Conservation (phyloP, 2,113 vertebrate genomes). For the Spea multiplicata region DNA sequence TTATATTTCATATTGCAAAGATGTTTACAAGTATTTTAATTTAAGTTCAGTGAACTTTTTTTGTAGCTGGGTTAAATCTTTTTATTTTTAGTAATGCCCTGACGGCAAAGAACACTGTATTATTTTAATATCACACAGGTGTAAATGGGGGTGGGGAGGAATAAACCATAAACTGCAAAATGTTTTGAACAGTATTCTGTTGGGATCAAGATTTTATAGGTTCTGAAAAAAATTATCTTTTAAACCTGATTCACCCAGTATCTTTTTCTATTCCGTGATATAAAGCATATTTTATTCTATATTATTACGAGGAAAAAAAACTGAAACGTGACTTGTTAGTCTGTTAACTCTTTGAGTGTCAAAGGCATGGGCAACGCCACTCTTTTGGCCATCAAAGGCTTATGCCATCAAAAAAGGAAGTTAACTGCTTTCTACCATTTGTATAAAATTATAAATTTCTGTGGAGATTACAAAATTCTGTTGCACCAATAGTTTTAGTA, state of each 20-base stretch:
- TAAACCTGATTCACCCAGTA: slow-evolving; percentile 91
- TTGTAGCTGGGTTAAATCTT: slow-evolving; percentile 98
- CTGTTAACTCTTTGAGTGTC: slow-evolving; percentile 57
- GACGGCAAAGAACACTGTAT: slow-evolving; percentile 96
- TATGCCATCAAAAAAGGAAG: slow-evolving; percentile 74
- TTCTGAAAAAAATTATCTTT: slow-evolving; percentile 85
- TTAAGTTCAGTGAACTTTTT: slow-evolving; percentile 99
- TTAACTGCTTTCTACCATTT: slow-evolving; percentile 97
- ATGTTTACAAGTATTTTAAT: slow-evolving; percentile 99
- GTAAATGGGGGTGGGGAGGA: slow-evolving; percentile 71
- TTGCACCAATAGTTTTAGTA: slow-evolving; percentile 99
- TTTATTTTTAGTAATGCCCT: slow-evolving; percentile 93
- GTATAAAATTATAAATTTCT: slow-evolving; percentile 91
- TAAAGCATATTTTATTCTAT: slow-evolving; percentile 99
- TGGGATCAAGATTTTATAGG: slow-evolving; percentile 94
- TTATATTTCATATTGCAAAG: slow-evolving; percentile 99
- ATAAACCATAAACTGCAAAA: slow-evolving; percentile 81
- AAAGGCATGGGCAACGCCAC: background rate
- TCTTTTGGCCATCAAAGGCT: background rate
- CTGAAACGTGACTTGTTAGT: slow-evolving; percentile 81
- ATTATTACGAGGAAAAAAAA: slow-evolving; percentile 89
- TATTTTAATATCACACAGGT: slow-evolving; percentile 92
- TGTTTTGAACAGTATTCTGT: slow-evolving; percentile 95
- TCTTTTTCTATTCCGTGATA: slow-evolving; percentile 99
- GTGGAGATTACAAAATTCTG: slow-evolving; percentile 95